Evolutionary conservation across 2,113 vertebrate species (phyloP), one percentile per base, ranked within the genome.

Genomic region (Hepsetus odoe): DNA sequence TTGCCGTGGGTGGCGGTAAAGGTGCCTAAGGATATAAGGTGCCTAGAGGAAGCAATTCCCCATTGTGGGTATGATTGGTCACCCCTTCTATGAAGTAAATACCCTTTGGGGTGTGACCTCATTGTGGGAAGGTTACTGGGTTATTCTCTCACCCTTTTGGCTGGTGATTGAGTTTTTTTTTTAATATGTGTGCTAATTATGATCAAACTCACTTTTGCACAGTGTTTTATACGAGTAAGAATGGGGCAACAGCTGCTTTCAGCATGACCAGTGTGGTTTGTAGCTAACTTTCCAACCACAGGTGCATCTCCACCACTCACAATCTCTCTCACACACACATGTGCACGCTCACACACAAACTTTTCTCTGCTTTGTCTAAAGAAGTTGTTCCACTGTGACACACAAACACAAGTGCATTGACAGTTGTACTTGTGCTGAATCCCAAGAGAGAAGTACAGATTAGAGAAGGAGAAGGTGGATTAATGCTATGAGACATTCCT

Each of bases 211-310:
- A 35, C 26, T n/a, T n/a, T n/a, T n/a, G 40, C 28, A 70, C 64
- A 59, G 2, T 5, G 11, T 26, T 6, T 35, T 10, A 12, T 33
- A 20, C 30, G n/a, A n/a, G 44, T 51, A 16, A 46, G 33, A 20
- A 14, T 20, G n/a, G n/a, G n/a, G n/a, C 26, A 18, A 26, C 42
- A 62, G 44, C 26, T 71, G 51, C 72, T 46, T 49, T 65, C 42
- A 74, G 38, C 62, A 65, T 71, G 84, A 64, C 11, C 59, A n/a
- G 64, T 87, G 88, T 79, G 89, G 90, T 90, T 65, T 82, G 22
- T 80, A 83, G 69, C 81, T 78, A 86, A 90, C 32, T 90, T 92
- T 92, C 91, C 92, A 24, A 90, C 90, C 90, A 87, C 91, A 87
- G 65, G 46, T 35, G 38, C 62, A 1, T 49, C 33, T 35, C 56